These are phyloP conservation scores for Drosophila kambysellisi DNA, from an alignment of 2,888 invertebrate species.

Conservation along the genomic window DNA sequence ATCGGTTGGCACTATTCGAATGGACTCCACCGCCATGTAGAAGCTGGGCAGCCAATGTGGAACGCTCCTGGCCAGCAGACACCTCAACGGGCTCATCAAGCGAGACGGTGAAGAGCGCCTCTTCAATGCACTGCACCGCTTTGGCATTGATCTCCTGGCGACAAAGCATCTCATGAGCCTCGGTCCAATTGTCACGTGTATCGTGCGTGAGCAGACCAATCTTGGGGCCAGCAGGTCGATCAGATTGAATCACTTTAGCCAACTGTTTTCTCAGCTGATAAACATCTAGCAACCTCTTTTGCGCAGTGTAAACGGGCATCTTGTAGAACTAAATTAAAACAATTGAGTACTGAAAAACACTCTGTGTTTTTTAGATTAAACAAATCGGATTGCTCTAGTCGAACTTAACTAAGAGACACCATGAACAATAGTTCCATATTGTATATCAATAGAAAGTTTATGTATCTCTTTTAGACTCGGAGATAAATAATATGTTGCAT, in stretches of 20 bases:
- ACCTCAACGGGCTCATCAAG: conserved; percentile 88
- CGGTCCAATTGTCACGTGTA: conserved; percentile 92
- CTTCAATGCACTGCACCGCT: conserved; percentile 89
- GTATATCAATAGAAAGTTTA: neutral
- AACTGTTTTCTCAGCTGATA: conserved; percentile 89
- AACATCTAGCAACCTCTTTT: conserved; percentile 87
- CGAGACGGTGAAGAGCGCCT: conserved; percentile 91
- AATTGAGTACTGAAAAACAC: too few species aligned
- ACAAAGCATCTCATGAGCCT: conserved; percentile 87
- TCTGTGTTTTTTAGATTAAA: neutral
- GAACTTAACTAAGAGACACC: neutral
- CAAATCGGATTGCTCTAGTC: too few species aligned
- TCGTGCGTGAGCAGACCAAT: conserved; percentile 93
- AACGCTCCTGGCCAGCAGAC: conserved; percentile 81
- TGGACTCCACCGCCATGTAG: conserved; percentile 93
- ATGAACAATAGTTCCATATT: neutral
- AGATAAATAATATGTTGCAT: neutral
- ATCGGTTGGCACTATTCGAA: conserved; percentile 93
- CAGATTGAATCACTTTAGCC: conserved; percentile 83
- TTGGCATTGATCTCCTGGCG: conserved; percentile 86
- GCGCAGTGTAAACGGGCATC: conserved; percentile 87
- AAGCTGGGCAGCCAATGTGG: conserved; percentile 88
- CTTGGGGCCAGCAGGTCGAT: conserved; percentile 86
- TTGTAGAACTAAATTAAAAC: conserved; percentile 87
- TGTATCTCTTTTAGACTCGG: neutral